Conservation (phyloP, 2,113 vertebrate genomes). For the Galeopterus variegatus region DNA sequence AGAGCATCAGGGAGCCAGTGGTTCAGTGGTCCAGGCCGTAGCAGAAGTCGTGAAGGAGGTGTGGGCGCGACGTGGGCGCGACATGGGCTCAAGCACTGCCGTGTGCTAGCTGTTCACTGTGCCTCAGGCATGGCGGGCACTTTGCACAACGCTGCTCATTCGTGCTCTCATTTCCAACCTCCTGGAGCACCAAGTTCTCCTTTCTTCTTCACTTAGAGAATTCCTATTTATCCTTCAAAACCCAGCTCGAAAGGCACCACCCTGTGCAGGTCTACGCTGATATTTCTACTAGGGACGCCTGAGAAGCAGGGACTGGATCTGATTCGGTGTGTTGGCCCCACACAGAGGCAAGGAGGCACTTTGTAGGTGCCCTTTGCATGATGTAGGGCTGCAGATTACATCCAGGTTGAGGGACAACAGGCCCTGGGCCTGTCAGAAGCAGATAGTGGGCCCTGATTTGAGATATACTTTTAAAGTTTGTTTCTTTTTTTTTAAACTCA, state of each 20-base stretch:
- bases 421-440: background rate
- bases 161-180: background rate
- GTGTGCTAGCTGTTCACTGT: too few relatives aligned
- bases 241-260: background rate
- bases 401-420: background rate
- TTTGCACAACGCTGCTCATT: background rate
- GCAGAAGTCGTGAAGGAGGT: background rate
- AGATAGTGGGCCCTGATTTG: background rate
- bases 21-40: fast-evolving
- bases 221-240: background rate
- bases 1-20: background rate
- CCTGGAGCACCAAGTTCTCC: background rate
- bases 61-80: background rate
- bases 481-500: background rate
- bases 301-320: background rate
- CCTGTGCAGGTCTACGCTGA: background rate
- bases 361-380: fast-evolving
- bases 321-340: background rate
- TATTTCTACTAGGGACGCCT: background rate
- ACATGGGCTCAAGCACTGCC: too few relatives aligned
- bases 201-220: background rate
- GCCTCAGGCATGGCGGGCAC: background rate
- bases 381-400: too few relatives aligned
- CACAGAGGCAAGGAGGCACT: background rate
- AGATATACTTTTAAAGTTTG: background rate